Evolutionary conservation across 2,113 vertebrate species (phyloP).

Genomic region (Equus quagga): DNA sequence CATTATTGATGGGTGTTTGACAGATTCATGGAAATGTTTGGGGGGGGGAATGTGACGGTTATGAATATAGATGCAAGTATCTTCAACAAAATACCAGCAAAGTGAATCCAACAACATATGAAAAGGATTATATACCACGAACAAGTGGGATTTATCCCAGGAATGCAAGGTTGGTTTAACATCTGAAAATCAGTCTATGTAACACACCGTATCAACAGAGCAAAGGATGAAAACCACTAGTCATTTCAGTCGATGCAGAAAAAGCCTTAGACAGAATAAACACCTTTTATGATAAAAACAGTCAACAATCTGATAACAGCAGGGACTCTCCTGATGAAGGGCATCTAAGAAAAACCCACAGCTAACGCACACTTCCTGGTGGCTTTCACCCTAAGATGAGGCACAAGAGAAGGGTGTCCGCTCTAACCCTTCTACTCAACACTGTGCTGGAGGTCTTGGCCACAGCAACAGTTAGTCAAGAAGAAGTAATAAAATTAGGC

Average conservation of each 20-base stretch:
- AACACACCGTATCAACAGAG: background rate
- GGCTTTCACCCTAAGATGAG: background rate
- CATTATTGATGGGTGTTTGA: no score
- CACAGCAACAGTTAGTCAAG: background rate
- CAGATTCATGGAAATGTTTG: background rate
- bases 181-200: background rate
- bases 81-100: background rate
- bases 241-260: background rate
- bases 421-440: background rate
- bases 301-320: no score
- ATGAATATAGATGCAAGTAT: accelerated
- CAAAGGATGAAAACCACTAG: background rate
- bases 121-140: background rate
- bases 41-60: background rate
- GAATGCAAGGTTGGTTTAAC: background rate
- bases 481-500: background rate
- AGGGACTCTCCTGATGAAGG: background rate
- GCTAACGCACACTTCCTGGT: background rate
- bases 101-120: background rate
- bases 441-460: accelerated
- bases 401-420: background rate
- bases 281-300: background rate
- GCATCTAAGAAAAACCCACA: background rate
- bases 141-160: background rate
- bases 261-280: background rate